Base-by-base conservation (phyloP, 2,113 vertebrate species). In the Caloenas nicobarica region DNA sequence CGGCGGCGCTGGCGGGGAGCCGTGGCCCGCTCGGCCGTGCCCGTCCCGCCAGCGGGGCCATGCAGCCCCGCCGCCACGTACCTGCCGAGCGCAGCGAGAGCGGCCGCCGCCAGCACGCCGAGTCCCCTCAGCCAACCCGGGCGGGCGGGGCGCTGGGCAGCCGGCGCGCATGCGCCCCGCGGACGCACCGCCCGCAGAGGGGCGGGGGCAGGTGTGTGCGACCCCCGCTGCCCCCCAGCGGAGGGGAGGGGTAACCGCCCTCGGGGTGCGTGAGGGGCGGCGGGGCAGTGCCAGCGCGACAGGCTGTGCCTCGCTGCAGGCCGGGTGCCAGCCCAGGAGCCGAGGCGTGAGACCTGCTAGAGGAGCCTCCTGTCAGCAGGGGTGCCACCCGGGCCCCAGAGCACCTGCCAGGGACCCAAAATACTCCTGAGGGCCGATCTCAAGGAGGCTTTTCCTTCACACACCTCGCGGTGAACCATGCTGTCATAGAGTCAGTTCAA, bases 401-500 rank as follows among this genome's bases (percentile, higher is more conserved):
- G 15, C 16, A 18, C 34, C n/a, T 0, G 0, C 14, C 18, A 3
- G 26, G 4, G 24, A 15, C 36, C 25, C 54, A 10, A 14, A 53
- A 6, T 16, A 1, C 31, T 24, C 16, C 31, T 4, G 17, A 51
- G 23, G 61, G 14, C 18, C 21, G 0, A 24, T 7, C 10, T 44
- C 23, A 0, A 34, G 22, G 29, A 21, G 16, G 54, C 13, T 16
- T 36, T 42, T 50, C 34, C 54, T 33, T 15, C 29, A 1, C 33
- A 0, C 5, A 12, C 9, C n/a, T 11, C 7, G 1, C 4, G 3
- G 29, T 4, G 44, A 15, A 24, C 6, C 36, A 2, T 1, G 8
- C 19, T 16, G 57, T 1, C 33, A 4, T 19, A 3, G 23, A 11
- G 19, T 46, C 48, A 8, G 2, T 4, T 6, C 44, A 46, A 8